Conservation (phyloP, 2,113 vertebrate genomes). For the Prinia subflava region DNA sequence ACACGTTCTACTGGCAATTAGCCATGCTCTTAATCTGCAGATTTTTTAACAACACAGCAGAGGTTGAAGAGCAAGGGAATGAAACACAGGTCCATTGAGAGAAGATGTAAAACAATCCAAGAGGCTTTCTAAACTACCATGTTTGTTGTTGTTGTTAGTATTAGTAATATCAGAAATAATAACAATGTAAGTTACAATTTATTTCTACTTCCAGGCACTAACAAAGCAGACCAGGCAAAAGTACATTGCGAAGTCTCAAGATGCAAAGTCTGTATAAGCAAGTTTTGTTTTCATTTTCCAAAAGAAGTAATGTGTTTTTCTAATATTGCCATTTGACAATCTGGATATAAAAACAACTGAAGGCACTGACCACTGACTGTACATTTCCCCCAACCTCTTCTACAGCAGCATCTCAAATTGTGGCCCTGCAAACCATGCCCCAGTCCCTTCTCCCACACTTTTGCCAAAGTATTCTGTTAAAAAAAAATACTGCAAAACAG, state of each 20-base stretch:
- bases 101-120: not conserved
- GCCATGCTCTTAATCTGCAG: not conserved
- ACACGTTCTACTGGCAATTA: not conserved
- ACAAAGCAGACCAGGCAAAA: not conserved
- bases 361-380: not conserved
- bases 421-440: not conserved
- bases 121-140: not conserved
- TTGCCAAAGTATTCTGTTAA: not conserved
- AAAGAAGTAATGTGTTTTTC: not conserved
- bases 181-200: not conserved
- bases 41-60: not conserved
- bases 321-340: not conserved
- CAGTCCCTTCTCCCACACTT: fast-evolving
- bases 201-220: not conserved
- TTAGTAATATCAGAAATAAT: not conserved
- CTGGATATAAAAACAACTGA: not conserved
- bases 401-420: not conserved
- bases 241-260: not conserved
- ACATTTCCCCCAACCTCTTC: not conserved
- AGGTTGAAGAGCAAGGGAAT: not conserved
- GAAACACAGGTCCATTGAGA: not conserved
- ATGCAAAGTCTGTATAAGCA: fast-evolving
- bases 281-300: not conserved
- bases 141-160: not conserved
- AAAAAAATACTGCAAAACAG: not conserved